Conservation (phyloP, 1,140 invertebrate genomes). For the Tigriopus japonicus region DNA sequence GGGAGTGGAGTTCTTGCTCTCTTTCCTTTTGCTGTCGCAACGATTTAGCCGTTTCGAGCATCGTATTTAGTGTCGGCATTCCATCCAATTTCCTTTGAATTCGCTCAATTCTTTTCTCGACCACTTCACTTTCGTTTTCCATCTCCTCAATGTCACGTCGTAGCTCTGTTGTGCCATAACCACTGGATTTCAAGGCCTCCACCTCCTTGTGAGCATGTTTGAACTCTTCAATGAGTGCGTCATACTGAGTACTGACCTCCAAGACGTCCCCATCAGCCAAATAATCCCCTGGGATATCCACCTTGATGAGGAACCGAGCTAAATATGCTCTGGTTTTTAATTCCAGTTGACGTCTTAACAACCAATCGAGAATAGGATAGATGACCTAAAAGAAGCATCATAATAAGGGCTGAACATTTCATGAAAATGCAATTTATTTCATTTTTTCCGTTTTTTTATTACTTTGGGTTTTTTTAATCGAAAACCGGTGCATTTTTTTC, state of each 20-base stretch:
- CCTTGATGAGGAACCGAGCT: conserved; percentile 47
- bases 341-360: conserved; percentile 45
- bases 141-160: conserved; percentile 58
- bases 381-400: conserved; percentile 32
- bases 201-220: conserved; percentile 55
- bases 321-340: conserved; percentile 62
- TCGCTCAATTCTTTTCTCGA: conserved; percentile 46
- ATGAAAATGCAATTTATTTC: no score
- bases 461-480: no score
- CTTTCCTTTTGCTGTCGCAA: conserved; percentile 47
- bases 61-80: conserved; percentile 17
- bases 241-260: conserved; percentile 51
- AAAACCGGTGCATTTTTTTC: no score
- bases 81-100: conserved; percentile 35
- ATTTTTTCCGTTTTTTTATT: no score
- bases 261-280: conserved; percentile 51
- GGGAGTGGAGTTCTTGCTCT: conserved; percentile 37
- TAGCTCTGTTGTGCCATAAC: conserved; percentile 38
- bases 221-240: conserved; percentile 57
- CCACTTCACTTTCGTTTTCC: conserved; percentile 63
- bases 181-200: conserved; percentile 40
- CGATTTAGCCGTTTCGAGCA: conserved; percentile 34
- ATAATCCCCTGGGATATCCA: conserved; percentile 62
- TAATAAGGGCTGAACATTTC: no score
- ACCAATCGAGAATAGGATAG: conserved; percentile 57